Base-by-base conservation (phyloP, 2,113 vertebrate genomes). In the Anolis carolinensis region DNA sequence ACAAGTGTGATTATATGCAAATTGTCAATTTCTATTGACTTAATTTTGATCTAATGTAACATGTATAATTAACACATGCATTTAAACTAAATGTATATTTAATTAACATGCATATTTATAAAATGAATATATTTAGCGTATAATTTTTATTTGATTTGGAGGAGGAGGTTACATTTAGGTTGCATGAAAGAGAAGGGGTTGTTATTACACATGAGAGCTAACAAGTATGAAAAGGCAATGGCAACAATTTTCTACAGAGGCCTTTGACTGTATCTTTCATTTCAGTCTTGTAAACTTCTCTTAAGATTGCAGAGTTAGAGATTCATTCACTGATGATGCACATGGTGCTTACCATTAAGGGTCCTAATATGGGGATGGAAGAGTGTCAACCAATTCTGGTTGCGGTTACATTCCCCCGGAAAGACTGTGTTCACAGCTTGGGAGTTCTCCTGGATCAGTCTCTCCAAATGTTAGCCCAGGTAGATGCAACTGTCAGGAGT, bases 61-160 rank as follows among this genome's bases (percentile, higher is more conserved):
- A 93, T 92, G 96, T 96, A 96, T 97, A 97, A 97, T 97, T 97
- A 96, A 96, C 93, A 96, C 95, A 94, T 92, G 91, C 97, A 96
- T 97, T 97, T 97, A 97, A 97, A 97, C 96, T 97, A 97, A 97
- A 97, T 96, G 96, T 97, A 97, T 96, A 95, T 96, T 96, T 97
- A 97, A 97, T 97, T 97, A 96, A 95, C 93, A 96, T 97, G 96
- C 96, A 97, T 97, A 97, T 97, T 97, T 97, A 96, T 96, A 95
- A 96, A 96, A 96, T 95, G 96, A 96, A 96, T 97, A 96, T 95
- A 96, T 96, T 95, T 96, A 95, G 94, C 91, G 93, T 95, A 91
- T 94, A 92, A 95, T 95, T 90, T 93, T 88, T 90, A 86, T 93
- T 93, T 86, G 21, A 92, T 90, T 95, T 95, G 78, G 76, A 84